These are phyloP conservation scores for Eupithecia subfuscata DNA, from an alignment of 2,888 invertebrate species.

Conservation along the genomic window DNA sequence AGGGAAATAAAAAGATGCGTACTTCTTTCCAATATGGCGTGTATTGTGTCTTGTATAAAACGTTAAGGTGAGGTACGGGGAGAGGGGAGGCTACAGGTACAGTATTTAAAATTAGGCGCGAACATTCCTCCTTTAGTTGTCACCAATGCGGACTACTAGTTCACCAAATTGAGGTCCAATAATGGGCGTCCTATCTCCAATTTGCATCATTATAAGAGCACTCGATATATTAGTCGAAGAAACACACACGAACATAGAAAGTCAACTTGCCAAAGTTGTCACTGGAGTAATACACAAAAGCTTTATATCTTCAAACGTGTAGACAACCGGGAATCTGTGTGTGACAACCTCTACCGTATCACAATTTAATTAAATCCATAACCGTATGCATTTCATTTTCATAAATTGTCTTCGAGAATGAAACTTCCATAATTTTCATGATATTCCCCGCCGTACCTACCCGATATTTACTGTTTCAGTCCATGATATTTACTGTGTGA, in stretches of 20 bases:
- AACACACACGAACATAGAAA: background rate
- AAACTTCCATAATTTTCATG: slow-evolving; percentile 20
- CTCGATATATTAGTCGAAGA: too few relatives aligned
- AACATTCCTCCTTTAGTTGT: too few relatives aligned
- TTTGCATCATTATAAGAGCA: too few relatives aligned
- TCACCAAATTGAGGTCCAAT: too few relatives aligned
- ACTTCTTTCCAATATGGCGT: too few relatives aligned
- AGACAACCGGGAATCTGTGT: background rate
- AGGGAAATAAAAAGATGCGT: too few relatives aligned
- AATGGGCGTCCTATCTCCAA: too few relatives aligned
- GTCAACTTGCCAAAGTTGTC: background rate
- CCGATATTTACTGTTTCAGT: slow-evolving; percentile 10
- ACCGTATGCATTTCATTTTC: slow-evolving; percentile 20
- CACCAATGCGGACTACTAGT: too few relatives aligned
- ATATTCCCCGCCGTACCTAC: slow-evolving; percentile 14
- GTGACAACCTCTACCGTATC: background rate
- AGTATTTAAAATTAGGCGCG: too few relatives aligned
- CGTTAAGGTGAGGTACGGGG: too few relatives aligned
- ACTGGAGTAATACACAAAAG: background rate
- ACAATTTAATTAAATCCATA: slow-evolving; percentile 24
- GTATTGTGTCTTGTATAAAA: too few relatives aligned
- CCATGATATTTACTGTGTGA: slow-evolving; percentile 20
- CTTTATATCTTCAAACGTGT: background rate
- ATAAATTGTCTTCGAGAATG: slow-evolving; percentile 27
- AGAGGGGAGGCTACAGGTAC: too few relatives aligned